Base-by-base conservation (phyloP, 2,888 invertebrate genomes). In the Temnothorax ravouxi region DNA sequence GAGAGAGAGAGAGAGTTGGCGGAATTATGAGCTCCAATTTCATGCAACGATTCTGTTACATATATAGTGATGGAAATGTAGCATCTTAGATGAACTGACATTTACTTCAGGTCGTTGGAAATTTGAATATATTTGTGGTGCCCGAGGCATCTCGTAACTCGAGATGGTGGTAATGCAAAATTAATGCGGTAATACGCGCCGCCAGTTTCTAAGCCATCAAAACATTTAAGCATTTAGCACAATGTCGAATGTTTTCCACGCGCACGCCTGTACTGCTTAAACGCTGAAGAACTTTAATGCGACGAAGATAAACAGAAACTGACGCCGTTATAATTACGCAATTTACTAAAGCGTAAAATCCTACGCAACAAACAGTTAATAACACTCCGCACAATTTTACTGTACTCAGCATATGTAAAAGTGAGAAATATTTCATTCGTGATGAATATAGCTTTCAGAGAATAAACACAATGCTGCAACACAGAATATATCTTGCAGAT, bases 21-120 rank as follows among this genome's bases (percentile, higher is more conserved):
- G 34, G 81, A 88, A 90, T 87, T 85, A 76, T 77, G 61, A 64
- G 77, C 38, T 29, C 21, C 64, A 76, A 79, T 84, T 76, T 83
- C 69, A 69, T 84, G 74, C 80, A 64, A 69, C 80, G 56, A 85
- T 85, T 83, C 72, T 67, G 76, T 80, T 64, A 59, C 50, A 50
- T 54, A 50, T 54, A 83, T 54, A 83, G 38, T 21, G 56, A 83
- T 74, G 74, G 86, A 88, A 88, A 80, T 47, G 61, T 76, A 83
- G 61, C 50, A 64, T 74, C 52, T 84, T 66, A 50, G 25, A 84
- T 77, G 67, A 84, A 80, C 75, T 84, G 47, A 72, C 77, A 77
- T 64, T 74, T 83, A 59, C 71, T 75, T 38, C 44, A 11, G 67
- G 25, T 29, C 47, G 79, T 59, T 79, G 47, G 25, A 79, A 79